Conservation (phyloP, 1,140 invertebrate species). For the Tenebrio molitor region DNA sequence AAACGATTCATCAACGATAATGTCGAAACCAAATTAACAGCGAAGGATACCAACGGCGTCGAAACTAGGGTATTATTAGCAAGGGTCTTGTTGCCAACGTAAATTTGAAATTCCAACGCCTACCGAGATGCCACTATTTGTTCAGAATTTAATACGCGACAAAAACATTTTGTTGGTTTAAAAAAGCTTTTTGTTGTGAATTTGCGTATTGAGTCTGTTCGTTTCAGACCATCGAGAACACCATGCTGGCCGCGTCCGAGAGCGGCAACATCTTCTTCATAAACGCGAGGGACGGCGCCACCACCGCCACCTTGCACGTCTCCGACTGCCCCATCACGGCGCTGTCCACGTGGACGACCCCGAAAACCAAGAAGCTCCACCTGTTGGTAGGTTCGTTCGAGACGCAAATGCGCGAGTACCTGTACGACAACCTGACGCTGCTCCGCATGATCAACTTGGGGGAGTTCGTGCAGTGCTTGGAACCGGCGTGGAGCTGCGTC, state of each 20-base stretch:
- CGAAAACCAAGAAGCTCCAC: background rate
- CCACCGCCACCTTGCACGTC: conserved; percentile 63
- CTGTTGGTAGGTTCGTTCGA: conserved; percentile 53
- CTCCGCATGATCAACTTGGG: conserved; percentile 51
- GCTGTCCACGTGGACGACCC: background rate
- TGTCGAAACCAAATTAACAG: no score
- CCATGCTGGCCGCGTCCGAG: conserved; percentile 51
- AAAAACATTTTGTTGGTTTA: no score
- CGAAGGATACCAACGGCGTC: no score
- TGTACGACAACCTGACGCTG: conserved; percentile 46
- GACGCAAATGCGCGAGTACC: conserved; percentile 24
- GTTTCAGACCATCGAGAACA: conserved; percentile 43
- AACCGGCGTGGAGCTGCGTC: conserved; percentile 68
- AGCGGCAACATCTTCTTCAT: conserved; percentile 51
- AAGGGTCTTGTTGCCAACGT: no score
- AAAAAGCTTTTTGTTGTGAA: no score
- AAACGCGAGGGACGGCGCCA: conserved; percentile 28
- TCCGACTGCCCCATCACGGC: conserved; percentile 61
- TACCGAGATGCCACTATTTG: no score
- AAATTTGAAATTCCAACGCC: no score
- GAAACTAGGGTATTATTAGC: no score
- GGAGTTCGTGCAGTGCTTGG: conserved; percentile 71
- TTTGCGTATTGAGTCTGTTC: no score
- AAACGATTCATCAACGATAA: no score
- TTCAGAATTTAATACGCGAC: no score